phyloP scores from a whole-genome alignment of 92 coral and sea anemone species.

The Epizoanthus fatuus region DNA sequence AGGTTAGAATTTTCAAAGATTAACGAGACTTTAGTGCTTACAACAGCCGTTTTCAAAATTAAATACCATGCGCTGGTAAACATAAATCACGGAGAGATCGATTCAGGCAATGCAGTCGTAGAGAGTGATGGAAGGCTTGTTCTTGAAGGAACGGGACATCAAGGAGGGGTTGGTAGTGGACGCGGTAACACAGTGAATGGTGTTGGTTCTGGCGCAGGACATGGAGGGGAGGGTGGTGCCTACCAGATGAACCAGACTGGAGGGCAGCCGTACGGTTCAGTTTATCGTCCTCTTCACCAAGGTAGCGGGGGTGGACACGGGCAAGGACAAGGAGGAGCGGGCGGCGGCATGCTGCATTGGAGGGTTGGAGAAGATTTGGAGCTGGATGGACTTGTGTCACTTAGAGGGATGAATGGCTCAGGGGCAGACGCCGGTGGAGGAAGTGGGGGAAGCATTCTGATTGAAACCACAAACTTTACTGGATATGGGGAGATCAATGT shows the following conservation, averaged over 20 bases:
- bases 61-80: constrained; percentile 65
- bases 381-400: constrained; percentile 69
- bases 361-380: constrained; percentile 70
- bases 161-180: constrained; percentile 64
- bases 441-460: constrained; percentile 75
- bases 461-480: constrained; percentile 74
- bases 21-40: constrained; percentile 64
- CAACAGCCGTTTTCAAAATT: constrained; percentile 63
- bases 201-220: constrained; percentile 76
- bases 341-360: constrained; percentile 79
- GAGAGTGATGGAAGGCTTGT: constrained; percentile 70
- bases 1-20: constrained; percentile 68
- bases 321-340: constrained; percentile 71
- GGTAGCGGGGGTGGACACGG: constrained; percentile 86
- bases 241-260: constrained; percentile 9
- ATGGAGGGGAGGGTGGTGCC: constrained; percentile 82
- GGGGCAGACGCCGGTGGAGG: constrained; percentile 78
- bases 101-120: constrained; percentile 76
- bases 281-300: constrained; percentile 58
- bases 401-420: constrained; percentile 66
- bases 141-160: constrained; percentile 75
- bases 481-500: constrained; percentile 77
- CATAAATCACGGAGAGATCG: constrained; percentile 75
- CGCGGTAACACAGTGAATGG: constrained; percentile 57
- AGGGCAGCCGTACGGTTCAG: constrained; percentile 72